phyloP scores from a whole-genome alignment of 92 coral and sea anemone species.

The Bergia sp. region DNA sequence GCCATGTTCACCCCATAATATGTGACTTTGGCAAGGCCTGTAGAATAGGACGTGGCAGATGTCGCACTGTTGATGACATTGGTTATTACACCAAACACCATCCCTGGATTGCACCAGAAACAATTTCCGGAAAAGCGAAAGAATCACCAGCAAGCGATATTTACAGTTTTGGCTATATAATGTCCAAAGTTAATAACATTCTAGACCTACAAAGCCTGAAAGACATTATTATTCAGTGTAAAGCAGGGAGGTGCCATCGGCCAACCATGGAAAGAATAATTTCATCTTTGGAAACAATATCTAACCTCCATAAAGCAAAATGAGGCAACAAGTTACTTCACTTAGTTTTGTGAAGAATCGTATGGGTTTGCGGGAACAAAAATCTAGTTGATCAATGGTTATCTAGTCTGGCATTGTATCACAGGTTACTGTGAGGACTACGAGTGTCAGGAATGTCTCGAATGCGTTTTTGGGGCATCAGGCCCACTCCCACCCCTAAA shows the following conservation, averaged over 20 bases:
- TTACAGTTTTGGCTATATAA: slow-evolving; percentile 40
- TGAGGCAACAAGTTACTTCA: neutral
- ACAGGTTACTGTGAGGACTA: neutral
- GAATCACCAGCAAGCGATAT: slow-evolving; percentile 26
- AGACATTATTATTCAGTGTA: slow-evolving; percentile 6
- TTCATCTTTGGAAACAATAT: slow-evolving; percentile 25
- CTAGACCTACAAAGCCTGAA: neutral
- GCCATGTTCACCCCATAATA: slow-evolving; percentile 44
- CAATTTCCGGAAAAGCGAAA: neutral
- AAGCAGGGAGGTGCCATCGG: neutral
- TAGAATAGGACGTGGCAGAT: slow-evolving; percentile 26
- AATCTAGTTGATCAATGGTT: neutral
- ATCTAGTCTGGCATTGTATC: slow-evolving; percentile 4
- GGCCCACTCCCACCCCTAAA: slow-evolving; percentile 9
- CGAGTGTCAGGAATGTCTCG: neutral
- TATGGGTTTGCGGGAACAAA: slow-evolving; percentile 5
- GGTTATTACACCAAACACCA: slow-evolving; percentile 2
- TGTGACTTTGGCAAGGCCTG: slow-evolving; percentile 43
- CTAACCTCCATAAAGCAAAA: slow-evolving; percentile 9
- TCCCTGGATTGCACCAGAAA: slow-evolving; percentile 27
- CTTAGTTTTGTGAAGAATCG: neutral
- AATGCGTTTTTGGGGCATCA: neutral
- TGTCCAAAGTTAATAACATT: slow-evolving; percentile 25
- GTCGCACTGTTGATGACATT: slow-evolving; percentile 26
- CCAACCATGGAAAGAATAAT: slow-evolving; percentile 17